Conservation (phyloP, 37 sponge, comb jelly and placozoan genomes). For the Axinella damicornis region DNA sequence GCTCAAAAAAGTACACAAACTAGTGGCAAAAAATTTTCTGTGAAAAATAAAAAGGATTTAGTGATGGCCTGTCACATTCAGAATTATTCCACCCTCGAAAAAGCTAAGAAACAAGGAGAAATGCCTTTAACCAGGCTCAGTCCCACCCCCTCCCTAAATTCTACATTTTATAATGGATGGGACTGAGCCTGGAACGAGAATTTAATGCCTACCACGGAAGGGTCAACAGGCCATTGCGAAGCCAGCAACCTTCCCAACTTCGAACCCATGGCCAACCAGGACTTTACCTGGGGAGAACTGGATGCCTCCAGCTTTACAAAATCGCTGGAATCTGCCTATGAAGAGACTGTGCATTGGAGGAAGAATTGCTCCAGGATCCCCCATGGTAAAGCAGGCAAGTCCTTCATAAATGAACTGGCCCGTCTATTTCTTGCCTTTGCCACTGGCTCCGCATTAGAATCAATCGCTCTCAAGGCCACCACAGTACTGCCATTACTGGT, state of each 20-base stretch:
- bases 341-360: slow-evolving; percentile 8
- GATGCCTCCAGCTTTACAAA: not conserved
- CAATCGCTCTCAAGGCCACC: slow-evolving; percentile 16
- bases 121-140: no score
- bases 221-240: not conserved
- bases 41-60: no score
- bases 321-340: not conserved
- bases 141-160: no score
- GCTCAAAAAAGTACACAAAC: no score
- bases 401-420: not conserved
- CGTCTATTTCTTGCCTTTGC: slow-evolving; percentile 6
- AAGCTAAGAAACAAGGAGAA: no score
- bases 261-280: not conserved
- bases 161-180: no score
- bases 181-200: no score
- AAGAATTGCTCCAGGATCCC: not conserved
- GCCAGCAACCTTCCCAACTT: not conserved
- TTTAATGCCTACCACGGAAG: no score
- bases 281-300: slow-evolving; percentile 21
- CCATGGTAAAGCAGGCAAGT: slow-evolving; percentile 6
- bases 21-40: no score
- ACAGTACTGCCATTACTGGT: not conserved
- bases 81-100: no score
- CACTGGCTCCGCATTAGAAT: not conserved
- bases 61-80: no score